Evolutionary conservation across 2,888 invertebrate genomes (phyloP).

Genomic region (Leucania comma): DNA sequence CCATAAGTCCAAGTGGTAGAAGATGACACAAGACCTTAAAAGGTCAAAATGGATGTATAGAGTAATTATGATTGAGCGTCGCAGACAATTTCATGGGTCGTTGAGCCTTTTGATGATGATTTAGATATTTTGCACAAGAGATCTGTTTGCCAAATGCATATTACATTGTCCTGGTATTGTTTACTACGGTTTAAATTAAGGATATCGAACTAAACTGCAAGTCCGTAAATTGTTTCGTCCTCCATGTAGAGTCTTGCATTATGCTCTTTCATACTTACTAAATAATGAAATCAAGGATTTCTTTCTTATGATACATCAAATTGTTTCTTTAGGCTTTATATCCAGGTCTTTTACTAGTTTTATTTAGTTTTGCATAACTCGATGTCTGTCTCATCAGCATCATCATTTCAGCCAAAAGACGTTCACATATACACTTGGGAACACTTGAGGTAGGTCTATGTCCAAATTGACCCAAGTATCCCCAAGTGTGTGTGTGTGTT

Average conservation of each 20-base stretch:
- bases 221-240: background rate
- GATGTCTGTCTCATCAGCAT: no score
- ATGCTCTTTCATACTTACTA: no score
- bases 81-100: conserved; percentile 79
- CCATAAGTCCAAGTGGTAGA: conserved; percentile 47
- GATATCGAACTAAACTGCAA: background rate
- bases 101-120: conserved; percentile 66
- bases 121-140: conserved; percentile 62
- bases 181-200: conserved; percentile 10
- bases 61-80: conserved; percentile 78
- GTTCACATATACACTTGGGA: no score
- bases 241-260: background rate
- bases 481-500: no score
- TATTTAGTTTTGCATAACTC: no score
- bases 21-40: conserved; percentile 56
- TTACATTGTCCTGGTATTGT: conserved; percentile 23
- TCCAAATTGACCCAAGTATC: no score
- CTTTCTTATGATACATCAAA: no score
- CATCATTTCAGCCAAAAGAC: no score
- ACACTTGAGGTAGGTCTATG: no score
- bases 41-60: conserved; percentile 63
- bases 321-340: no score
- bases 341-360: no score
- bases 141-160: conserved; percentile 46
- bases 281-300: no score